Evolutionary conservation across 1,140 invertebrate species (phyloP).

Genomic region (Drosophila azteca): DNA sequence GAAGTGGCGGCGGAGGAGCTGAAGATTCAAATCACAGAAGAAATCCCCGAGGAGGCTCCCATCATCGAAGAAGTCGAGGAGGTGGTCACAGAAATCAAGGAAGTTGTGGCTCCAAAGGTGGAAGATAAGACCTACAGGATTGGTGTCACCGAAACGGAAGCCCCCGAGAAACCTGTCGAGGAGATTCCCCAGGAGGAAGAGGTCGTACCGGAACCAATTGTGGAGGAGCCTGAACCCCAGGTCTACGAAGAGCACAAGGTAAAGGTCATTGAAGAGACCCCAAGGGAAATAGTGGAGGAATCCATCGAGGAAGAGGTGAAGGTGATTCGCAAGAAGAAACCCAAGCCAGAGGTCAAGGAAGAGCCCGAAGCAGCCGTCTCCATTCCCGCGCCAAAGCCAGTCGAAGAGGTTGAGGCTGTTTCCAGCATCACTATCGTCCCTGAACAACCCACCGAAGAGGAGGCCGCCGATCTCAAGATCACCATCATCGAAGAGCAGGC

Average conservation of each 20-base stretch:
- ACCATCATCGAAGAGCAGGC: conserved; percentile 64
- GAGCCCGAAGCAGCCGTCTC: conserved; percentile 66
- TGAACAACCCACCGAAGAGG: conserved; percentile 69
- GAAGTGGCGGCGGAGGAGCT: conserved; percentile 64
- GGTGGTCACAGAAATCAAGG: conserved; percentile 29
- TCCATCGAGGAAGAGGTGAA: conserved; percentile 63
- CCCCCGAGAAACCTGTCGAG: conserved; percentile 41
- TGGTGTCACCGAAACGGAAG: conserved; percentile 52
- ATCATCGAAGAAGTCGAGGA: conserved; percentile 57
- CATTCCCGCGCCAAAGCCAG: conserved; percentile 49
- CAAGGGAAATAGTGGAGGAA: conserved; percentile 66
- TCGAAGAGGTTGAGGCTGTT: conserved; percentile 62
- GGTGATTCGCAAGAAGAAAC: conserved; percentile 72
- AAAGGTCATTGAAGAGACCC: conserved; percentile 68
- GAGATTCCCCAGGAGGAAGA: conserved; percentile 18
- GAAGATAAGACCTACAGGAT: conserved; percentile 62
- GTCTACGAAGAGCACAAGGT: conserved; percentile 64
- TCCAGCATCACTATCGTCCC: conserved; percentile 67
- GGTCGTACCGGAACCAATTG: conserved; percentile 30
- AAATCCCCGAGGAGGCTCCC: conserved; percentile 57
- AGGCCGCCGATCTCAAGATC: conserved; percentile 71
- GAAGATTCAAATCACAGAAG: conserved; percentile 61
- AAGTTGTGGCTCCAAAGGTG: conserved; percentile 20
- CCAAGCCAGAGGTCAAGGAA: conserved; percentile 54
- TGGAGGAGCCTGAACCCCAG: conserved; percentile 55